A percentile compares a stretch with the other conserved stretches of the same genome.
Conservation (phyloP, 2,113 vertebrate genomes). For the Mola mola region DNA sequence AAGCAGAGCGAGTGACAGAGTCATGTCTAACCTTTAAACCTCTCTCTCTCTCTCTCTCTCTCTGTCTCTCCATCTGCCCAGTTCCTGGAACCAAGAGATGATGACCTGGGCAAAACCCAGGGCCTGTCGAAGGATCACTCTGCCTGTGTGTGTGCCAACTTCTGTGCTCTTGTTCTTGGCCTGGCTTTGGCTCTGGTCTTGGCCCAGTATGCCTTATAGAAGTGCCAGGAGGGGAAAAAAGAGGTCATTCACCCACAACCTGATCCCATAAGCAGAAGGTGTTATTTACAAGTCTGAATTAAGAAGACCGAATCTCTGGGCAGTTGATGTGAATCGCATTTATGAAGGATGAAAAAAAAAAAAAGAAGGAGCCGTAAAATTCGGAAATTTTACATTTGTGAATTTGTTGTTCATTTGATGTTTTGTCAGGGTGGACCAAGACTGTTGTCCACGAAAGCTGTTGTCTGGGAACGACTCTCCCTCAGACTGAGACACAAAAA, state of each 20-base stretch:
- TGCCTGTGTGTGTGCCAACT: constrained; percentile 62
- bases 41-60: constrained; percentile 60
- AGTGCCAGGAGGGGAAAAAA: constrained; percentile 63
- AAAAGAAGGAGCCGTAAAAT: constrained; percentile 24
- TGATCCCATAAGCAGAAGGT: constrained; percentile 76
- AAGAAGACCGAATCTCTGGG: constrained; percentile 64
- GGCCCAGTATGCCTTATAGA: constrained; percentile 77
- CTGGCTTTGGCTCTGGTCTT: constrained; percentile 71
- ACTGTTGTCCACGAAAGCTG: constrained; percentile 36
- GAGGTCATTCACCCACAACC: constrained; percentile 77
- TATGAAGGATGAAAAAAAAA: constrained; percentile 50
- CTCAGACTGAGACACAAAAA: constrained; percentile 36
- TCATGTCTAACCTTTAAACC: constrained; percentile 74
- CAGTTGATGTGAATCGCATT: constrained; percentile 54
- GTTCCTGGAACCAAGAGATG: constrained; percentile 57
- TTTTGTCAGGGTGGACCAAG: constrained; percentile 53
- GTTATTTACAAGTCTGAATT: constrained; percentile 70
- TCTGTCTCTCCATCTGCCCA: constrained; percentile 56
- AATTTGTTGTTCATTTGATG: constrained; percentile 70
- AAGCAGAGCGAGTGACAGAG: constrained; percentile 46
- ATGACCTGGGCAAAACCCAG: constrained; percentile 40
- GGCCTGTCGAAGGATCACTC: constrained; percentile 63
- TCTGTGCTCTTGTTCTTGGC: constrained; percentile 70
- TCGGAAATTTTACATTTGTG: constrained; percentile 52
- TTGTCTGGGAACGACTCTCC: constrained; percentile 22